Percentiles rank a stretch among this genome's conserved stretches.
These are phyloP conservation scores for Tipula unca DNA, from an alignment of 2,888 invertebrate genomes.

Conservation along the genomic window DNA sequence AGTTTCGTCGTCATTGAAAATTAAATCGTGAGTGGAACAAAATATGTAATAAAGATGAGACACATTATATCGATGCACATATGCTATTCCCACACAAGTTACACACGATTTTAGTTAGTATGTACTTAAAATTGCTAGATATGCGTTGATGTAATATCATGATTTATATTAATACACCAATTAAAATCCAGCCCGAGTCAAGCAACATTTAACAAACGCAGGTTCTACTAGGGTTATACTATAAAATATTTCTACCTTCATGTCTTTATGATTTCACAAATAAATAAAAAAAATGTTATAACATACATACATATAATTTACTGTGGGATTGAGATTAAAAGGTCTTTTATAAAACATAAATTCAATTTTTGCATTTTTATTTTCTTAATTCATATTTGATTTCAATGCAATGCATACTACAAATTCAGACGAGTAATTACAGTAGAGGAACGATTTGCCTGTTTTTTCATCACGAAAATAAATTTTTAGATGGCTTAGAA, in stretches of 20 bases:
- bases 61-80: too few relatives aligned
- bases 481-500: neutral
- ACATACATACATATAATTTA: neutral
- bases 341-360: neutral
- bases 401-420: neutral
- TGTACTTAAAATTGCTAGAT: too few relatives aligned
- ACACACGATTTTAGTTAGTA: too few relatives aligned
- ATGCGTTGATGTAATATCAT: too few relatives aligned
- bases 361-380: neutral
- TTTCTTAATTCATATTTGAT: neutral
- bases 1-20: too few relatives aligned
- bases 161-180: too few relatives aligned
- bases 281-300: neutral
- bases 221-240: neutral
- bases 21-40: too few relatives aligned
- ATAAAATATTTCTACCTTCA: neutral
- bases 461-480: neutral
- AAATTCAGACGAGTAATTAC: neutral
- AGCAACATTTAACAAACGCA: too few relatives aligned
- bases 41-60: too few relatives aligned
- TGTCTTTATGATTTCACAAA: neutral
- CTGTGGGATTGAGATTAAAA: constrained; percentile 14
- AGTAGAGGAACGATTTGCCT: neutral
- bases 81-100: too few relatives aligned
- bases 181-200: too few relatives aligned